Conservation (phyloP, 2,113 vertebrate genomes). For the Corydoras sp. region DNA sequence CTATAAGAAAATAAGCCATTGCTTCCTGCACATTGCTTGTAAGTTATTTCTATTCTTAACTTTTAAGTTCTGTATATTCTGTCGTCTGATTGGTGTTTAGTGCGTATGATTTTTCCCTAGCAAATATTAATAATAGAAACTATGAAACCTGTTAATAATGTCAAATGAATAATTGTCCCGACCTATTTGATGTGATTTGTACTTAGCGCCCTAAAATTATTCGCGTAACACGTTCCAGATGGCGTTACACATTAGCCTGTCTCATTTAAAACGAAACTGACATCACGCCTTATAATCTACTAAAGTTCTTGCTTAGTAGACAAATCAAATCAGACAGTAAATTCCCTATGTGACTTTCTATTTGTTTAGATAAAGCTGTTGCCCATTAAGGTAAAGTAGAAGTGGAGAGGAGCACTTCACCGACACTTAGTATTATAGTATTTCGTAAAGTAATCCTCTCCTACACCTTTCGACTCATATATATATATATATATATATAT, state of each 20-base stretch:
- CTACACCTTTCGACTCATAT: too few relatives aligned
- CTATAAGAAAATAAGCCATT: conserved; percentile 1
- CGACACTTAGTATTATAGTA: background rate
- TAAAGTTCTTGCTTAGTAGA: background rate
- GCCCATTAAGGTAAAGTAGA: background rate
- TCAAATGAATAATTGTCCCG: too few relatives aligned
- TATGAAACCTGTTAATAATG: too few relatives aligned
- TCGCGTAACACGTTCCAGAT: too few relatives aligned
- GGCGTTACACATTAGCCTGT: background rate
- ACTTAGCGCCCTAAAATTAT: too few relatives aligned
- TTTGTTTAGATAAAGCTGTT: background rate
- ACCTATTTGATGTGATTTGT: too few relatives aligned
- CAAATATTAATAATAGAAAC: too few relatives aligned
- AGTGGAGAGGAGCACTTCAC: background rate
- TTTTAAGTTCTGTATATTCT: too few relatives aligned
- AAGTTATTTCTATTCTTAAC: conserved; percentile 8
- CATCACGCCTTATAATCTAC: background rate
- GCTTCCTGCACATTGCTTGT: background rate
- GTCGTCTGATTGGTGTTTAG: too few relatives aligned
- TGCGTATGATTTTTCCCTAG: too few relatives aligned
- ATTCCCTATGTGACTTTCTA: background rate
- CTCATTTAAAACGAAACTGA: conserved; percentile 17
- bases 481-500: too few relatives aligned
- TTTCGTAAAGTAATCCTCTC: too few relatives aligned
- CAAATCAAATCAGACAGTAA: conserved; percentile 1